A percentile compares a stretch with the other conserved stretches of the same genome.
phyloP scores from a whole-genome alignment of 2,888 invertebrate species.

The Brachylomia viminalis region DNA sequence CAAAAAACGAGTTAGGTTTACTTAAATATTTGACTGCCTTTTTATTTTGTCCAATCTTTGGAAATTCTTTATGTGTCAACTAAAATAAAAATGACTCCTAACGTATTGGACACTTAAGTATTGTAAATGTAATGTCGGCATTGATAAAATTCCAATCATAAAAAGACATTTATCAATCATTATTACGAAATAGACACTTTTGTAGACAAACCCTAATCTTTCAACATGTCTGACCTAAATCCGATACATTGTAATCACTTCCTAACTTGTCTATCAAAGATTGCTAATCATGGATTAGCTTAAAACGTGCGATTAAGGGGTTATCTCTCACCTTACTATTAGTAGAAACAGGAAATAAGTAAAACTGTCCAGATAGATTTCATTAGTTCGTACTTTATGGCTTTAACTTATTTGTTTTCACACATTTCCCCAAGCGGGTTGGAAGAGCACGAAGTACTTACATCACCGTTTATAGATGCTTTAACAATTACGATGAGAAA shows the following conservation, averaged over 20 bases:
- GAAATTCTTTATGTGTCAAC: slow-evolving; percentile 8
- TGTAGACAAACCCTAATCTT: slow-evolving; percentile 53
- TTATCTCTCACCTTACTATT: slow-evolving; percentile 29
- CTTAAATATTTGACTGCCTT: slow-evolving; percentile 23
- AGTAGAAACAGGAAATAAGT: slow-evolving; percentile 57
- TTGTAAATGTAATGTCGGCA: slow-evolving; percentile 2
- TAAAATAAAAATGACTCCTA: not conserved
- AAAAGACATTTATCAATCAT: slow-evolving; percentile 26
- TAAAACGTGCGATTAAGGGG: slow-evolving; percentile 35
- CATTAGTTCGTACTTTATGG: slow-evolving; percentile 26
- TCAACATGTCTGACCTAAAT: slow-evolving; percentile 53
- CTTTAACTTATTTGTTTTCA: slow-evolving; percentile 42
- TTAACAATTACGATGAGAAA: not conserved
- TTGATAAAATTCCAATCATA: slow-evolving; percentile 28
- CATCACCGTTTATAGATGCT: not conserved
- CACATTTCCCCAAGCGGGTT: slow-evolving; percentile 48
- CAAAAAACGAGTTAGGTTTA: slow-evolving; percentile 38
- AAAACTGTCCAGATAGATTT: slow-evolving; percentile 41
- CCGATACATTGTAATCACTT: slow-evolving; percentile 55
- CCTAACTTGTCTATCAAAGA: slow-evolving; percentile 59
- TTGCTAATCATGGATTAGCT: slow-evolving; percentile 65
- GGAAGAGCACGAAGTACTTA: slow-evolving; percentile 18
- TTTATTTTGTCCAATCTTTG: slow-evolving; percentile 31
- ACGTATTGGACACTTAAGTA: slow-evolving; percentile 14
- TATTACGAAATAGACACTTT: slow-evolving; percentile 46